Base-by-base conservation (phyloP, 2,113 vertebrate species). In the Thamnaconus septentrionalis region DNA sequence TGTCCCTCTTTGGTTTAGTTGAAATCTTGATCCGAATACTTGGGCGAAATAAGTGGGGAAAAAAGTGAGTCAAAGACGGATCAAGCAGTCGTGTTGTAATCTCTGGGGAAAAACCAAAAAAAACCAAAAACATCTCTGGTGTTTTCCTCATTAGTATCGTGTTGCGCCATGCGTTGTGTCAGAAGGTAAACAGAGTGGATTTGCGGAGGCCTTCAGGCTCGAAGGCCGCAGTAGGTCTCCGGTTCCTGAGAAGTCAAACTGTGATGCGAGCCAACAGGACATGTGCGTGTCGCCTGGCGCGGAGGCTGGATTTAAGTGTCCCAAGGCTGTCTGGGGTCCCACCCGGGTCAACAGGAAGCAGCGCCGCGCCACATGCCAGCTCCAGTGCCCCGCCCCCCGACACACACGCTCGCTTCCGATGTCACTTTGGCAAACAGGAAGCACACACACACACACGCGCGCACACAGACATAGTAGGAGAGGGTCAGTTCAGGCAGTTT, bases 291-390 rank as follows among this genome's bases (percentile, higher is more conserved):
- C 68, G 47, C 73, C 71, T 57, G 48, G 59, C 59, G 76, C 71
- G 72, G 69, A n/a, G 58, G 64, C 72, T 78, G 73, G 74, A 82
- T 69, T 76, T 71, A 77, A 83, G 76, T 78, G 51, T 84, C 72
- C 83, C 72, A 71, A 73, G 83, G 80, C 79, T 82, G 79, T 82
- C 81, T 79, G 77, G 59, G 59, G 77, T 78, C 79, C 82, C 50
- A 82, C 79, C 71, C n/a, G 49, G 86, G 82, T 85, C 85, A 87
- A 75, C 78, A 85, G 86, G 82, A 87, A 83, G 76, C 86, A 79
- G 80, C 81, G 75, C 71, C 78, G 83, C 58, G 54, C 63, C 56
- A 73, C 77, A 66, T 60, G 70, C 50, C n/a, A 62, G 75, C 64
- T 52, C n/a, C 41, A 59, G 67, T 65, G 65, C 63, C 42, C 40